Evolutionary conservation across 1,140 invertebrate species (phyloP).

Genomic region (Nixonia krombeini): DNA sequence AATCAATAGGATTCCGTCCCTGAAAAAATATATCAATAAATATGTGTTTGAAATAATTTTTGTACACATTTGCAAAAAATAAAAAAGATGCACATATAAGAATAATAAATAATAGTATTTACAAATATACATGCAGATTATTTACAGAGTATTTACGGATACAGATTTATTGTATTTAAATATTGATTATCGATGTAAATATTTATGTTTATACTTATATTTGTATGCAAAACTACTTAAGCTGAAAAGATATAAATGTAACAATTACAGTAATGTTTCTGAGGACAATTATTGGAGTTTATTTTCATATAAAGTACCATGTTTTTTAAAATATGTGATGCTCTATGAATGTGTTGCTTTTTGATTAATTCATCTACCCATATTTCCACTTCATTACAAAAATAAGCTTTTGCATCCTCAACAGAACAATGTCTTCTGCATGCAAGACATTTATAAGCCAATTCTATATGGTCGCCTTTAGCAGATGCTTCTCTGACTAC

Average conservation of each 20-base stretch:
- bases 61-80: not conserved
- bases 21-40: slow-evolving; percentile 39
- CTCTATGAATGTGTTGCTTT: slow-evolving; percentile 77
- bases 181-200: not conserved
- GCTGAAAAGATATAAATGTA: too few relatives aligned
- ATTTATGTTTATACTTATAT: not conserved
- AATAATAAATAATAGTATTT: too few relatives aligned
- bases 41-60: too few relatives aligned
- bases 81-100: too few relatives aligned
- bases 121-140: not conserved
- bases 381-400: slow-evolving; percentile 72
- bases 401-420: slow-evolving; percentile 70
- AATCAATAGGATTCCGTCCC: slow-evolving; percentile 72
- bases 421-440: slow-evolving; percentile 71
- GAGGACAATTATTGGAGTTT: not conserved
- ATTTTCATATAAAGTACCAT: too few relatives aligned
- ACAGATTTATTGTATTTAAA: too few relatives aligned
- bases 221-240: too few relatives aligned
- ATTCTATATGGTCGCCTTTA: slow-evolving; percentile 75
- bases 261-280: too few relatives aligned
- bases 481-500: slow-evolving; percentile 77
- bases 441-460: slow-evolving; percentile 75
- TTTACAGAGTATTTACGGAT: not conserved
- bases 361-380: slow-evolving; percentile 76
- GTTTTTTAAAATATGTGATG: slow-evolving; percentile 76